These are phyloP conservation scores for Tanytarsus gracilentus DNA, from an alignment of 2,888 invertebrate species.

Conservation along the genomic window DNA sequence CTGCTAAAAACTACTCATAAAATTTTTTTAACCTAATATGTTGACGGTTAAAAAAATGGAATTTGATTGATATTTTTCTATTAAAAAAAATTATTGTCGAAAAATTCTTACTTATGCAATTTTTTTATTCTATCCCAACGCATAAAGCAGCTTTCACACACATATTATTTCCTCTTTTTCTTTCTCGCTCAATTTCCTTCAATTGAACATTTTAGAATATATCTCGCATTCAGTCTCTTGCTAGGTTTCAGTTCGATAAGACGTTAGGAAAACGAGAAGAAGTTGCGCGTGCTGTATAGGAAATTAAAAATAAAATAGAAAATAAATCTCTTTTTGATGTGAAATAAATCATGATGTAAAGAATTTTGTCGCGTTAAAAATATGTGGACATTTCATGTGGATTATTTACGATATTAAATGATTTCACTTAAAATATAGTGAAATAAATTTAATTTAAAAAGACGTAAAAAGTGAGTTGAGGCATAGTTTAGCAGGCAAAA, in stretches of 20 bases:
- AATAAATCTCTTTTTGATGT: background rate
- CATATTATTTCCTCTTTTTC: background rate
- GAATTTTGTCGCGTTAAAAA: background rate
- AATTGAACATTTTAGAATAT: background rate
- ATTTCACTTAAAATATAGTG: background rate
- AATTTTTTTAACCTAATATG: no score
- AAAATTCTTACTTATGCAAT: no score
- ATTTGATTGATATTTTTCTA: no score
- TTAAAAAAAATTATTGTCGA: no score
- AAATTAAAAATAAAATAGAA: background rate
- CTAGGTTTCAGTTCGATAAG: slow-evolving; percentile 15
- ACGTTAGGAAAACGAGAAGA: background rate
- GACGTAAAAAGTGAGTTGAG: background rate
- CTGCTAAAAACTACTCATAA: no score
- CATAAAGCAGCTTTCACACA: background rate
- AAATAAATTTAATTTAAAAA: background rate
- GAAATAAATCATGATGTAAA: background rate
- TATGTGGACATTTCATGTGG: background rate
- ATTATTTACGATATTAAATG: background rate
- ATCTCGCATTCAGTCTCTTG: slow-evolving; percentile 17
- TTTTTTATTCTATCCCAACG: no score
- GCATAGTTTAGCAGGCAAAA: background rate
- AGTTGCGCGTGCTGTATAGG: background rate
- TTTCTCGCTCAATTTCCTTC: background rate
- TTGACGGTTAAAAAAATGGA: no score